phyloP scores from a whole-genome alignment of 1,140 invertebrate species.

The Proctacanthus coquilletti region DNA sequence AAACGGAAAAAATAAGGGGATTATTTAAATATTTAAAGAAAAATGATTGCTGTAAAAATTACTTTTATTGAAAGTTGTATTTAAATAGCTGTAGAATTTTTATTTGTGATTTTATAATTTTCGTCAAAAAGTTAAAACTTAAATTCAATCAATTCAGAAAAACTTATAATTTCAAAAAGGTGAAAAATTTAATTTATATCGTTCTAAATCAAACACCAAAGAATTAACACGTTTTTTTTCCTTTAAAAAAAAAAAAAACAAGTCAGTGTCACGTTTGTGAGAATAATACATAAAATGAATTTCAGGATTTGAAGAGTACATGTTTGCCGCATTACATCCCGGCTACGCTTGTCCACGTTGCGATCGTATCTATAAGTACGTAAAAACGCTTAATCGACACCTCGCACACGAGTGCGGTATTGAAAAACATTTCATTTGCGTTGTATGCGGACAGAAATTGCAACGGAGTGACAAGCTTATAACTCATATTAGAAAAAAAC shows the following conservation, averaged over 20 bases:
- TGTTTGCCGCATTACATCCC: too few species aligned
- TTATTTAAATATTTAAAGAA: not conserved
- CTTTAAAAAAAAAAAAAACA: too few species aligned
- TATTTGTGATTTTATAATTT: not conserved
- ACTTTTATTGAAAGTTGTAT: not conserved
- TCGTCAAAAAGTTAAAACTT: not conserved
- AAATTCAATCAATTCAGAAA: too few species aligned
- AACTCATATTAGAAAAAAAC: slow-evolving; percentile 14
- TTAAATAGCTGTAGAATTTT: not conserved
- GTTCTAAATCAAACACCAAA: too few species aligned
- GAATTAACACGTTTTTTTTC: too few species aligned
- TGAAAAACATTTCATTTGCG: slow-evolving; percentile 33
- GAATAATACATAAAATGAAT: too few species aligned
- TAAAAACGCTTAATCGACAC: slow-evolving; percentile 38
- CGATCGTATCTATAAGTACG: slow-evolving; percentile 36
- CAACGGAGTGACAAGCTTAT: slow-evolving; percentile 34
- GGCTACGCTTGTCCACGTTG: slow-evolving; percentile 38
- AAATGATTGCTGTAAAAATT: not conserved
- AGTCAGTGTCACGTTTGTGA: too few species aligned
- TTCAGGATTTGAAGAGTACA: too few species aligned
- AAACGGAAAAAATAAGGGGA: slow-evolving; percentile 9
- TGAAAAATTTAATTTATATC: too few species aligned
- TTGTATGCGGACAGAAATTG: slow-evolving; percentile 30
- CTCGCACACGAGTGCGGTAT: slow-evolving; percentile 37
- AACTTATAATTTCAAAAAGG: too few species aligned